Evolutionary conservation across 2,888 invertebrate genomes (phyloP).

Genomic region (Drosophila robusta): DNA sequence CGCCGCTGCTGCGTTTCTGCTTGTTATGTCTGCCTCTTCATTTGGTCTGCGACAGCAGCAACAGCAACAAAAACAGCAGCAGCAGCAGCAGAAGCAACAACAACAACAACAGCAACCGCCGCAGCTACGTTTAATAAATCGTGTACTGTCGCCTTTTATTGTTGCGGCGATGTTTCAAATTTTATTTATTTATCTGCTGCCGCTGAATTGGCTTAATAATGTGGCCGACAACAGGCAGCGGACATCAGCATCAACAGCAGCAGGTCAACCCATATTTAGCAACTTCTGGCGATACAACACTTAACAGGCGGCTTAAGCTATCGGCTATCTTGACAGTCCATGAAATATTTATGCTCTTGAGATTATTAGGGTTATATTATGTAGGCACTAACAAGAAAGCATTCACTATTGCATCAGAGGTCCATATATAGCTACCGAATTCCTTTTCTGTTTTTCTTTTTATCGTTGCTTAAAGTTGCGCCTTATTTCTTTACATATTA

Average conservation of each 20-base stretch:
- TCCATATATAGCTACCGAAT: conserved; percentile 8
- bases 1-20: conserved; percentile 47
- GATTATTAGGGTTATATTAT: conserved; percentile 24
- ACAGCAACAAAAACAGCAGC: conserved; percentile 34
- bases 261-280: conserved; percentile 80
- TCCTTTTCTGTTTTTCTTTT: background rate
- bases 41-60: conserved; percentile 59
- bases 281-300: conserved; percentile 78
- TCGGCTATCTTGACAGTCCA: conserved; percentile 74
- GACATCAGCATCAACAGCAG: conserved; percentile 42
- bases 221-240: conserved; percentile 66
- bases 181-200: conserved; percentile 81
- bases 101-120: conserved; percentile 39
- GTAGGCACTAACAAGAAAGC: background rate
- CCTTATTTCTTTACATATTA: background rate
- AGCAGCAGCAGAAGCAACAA: conserved; percentile 37
- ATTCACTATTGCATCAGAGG: background rate
- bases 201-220: conserved; percentile 81
- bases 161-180: conserved; percentile 81
- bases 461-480: too few relatives aligned
- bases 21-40: conserved; percentile 66
- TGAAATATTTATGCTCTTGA: conserved; percentile 69
- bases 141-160: conserved; percentile 81
- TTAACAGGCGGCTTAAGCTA: conserved; percentile 67
- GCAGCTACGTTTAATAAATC: conserved; percentile 77